Conservation (phyloP, 2,888 invertebrate species). For the Suillia variegata region DNA sequence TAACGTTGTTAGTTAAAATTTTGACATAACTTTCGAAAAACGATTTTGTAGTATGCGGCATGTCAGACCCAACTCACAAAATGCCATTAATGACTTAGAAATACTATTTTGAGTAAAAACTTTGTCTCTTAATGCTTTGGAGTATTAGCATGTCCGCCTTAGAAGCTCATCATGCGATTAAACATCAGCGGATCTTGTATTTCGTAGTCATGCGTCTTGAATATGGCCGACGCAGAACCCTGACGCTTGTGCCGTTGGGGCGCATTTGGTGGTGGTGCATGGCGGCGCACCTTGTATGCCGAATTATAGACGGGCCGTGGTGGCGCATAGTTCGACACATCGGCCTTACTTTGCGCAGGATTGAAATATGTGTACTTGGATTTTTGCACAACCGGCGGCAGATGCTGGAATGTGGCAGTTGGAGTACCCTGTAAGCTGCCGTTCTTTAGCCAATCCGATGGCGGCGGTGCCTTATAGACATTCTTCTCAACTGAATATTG, state of each 20-base stretch:
- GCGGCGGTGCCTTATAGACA: constrained; percentile 40
- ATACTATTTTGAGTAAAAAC: constrained; percentile 32
- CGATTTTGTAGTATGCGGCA: too few species aligned
- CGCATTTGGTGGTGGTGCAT: background rate
- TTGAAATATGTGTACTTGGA: constrained; percentile 51
- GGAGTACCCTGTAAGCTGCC: background rate
- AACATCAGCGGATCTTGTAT: constrained; percentile 49
- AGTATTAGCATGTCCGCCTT: too few species aligned
- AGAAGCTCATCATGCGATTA: constrained; percentile 40
- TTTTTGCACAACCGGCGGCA: constrained; percentile 50
- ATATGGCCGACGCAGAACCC: background rate
- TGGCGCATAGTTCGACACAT: constrained; percentile 28
- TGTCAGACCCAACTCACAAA: too few species aligned
- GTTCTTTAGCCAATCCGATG: background rate
- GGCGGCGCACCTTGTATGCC: constrained; percentile 47
- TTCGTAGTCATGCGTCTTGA: constrained; percentile 41
- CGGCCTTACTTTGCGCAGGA: constrained; percentile 39
- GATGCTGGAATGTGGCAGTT: constrained; percentile 32
- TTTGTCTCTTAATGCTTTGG: too few species aligned
- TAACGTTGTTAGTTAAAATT: too few species aligned
- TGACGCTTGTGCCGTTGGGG: constrained; percentile 16
- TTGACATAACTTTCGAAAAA: too few species aligned
- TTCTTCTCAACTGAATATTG: constrained; percentile 52
- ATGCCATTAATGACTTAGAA: constrained; percentile 51
- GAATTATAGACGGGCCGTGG: constrained; percentile 15